Evolutionary conservation across 1,140 invertebrate species (phyloP), one percentile per base, ranked within the genome.

Genomic region (Ceratosolen fusciceps): DNA sequence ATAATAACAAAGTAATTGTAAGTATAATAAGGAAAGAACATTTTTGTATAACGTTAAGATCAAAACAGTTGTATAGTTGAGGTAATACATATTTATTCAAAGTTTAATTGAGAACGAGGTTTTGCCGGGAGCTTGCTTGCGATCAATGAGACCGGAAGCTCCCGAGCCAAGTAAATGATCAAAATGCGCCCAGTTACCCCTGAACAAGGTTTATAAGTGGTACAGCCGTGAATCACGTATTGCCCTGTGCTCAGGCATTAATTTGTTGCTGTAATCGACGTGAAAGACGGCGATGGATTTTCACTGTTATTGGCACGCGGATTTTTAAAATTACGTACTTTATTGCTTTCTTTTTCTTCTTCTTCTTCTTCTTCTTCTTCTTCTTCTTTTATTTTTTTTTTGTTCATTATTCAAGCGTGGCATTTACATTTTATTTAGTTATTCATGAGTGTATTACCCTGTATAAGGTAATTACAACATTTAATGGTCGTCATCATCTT

Each of bases 51-150:
- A 79, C 56, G 24, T 39, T 79, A 73, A 68, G 34, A 74, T 39
- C 47, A 60, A 68, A 79, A 58, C 39, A 74, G 2, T 74, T 68
- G 58, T 74, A 79, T 70, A 79, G 62, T 74, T 39, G 47, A 74
- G 19, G 31, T 67, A 74, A 67, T 47, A 31, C 62, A n/a, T 56
- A 79, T 79, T n/a, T 24, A 67, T 43, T 37, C 14, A 79, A 24
- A 62, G 52, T 34, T 54, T 72, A 71, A 39, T 58, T 7, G 2
- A 70, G 26, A 47, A 71, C 21, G 16, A 74, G 2, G 34, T 31
- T 12, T 73, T 62, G 56, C 10, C 16, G 56, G 71, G 70, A 60
- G 16, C 49, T 52, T 43, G 3, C n/a, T n/a, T n/a, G n/a, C n/a
- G n/a, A n/a, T n/a, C n/a, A n/a, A n/a, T n/a, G n/a, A n/a, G n/a